Percentiles rank a stretch among this genome's conserved stretches.
Evolutionary conservation across 2,797 vertebrate species (phyloP).

Genomic region (Geotrypetes seraphini): DNA sequence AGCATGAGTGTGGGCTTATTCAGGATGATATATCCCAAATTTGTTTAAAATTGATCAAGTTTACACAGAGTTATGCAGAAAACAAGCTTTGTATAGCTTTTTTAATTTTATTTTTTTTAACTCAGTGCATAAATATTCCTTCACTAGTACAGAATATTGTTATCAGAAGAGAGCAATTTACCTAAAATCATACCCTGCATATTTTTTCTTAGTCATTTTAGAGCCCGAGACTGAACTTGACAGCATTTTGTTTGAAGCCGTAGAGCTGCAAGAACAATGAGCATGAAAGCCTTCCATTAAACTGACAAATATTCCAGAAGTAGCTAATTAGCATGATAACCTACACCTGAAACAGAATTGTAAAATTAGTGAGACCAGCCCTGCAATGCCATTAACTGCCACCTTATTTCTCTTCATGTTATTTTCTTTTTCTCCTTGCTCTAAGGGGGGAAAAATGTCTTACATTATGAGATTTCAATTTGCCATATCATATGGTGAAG

Average conservation of each 20-base stretch:
- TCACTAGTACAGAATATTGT: too few species aligned
- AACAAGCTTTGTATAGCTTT: too few species aligned
- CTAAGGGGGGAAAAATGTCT: conserved; percentile 50
- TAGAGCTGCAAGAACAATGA: conserved; percentile 28
- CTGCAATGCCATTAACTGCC: conserved; percentile 31
- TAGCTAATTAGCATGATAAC: conserved; percentile 44
- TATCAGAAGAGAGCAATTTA: too few species aligned
- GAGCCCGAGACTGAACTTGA: conserved; percentile 27
- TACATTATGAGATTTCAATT: conserved; percentile 63
- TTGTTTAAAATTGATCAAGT: too few species aligned
- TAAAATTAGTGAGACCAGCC: conserved; percentile 36
- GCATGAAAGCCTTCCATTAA: conserved; percentile 29
- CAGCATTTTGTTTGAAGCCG: conserved; percentile 23
- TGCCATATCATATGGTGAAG: conserved; percentile 42
- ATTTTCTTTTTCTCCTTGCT: conserved; percentile 26
- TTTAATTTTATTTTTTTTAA: too few species aligned
- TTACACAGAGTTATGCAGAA: too few species aligned
- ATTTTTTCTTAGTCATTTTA: too few species aligned
- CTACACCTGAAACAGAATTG: conserved; percentile 29
- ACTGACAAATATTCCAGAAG: conserved; percentile 36
- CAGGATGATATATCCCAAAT: too few species aligned
- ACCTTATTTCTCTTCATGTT: conserved; percentile 54
- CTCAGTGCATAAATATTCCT: too few species aligned
- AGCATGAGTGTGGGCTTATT: too few species aligned
- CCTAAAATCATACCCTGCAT: too few species aligned